These are phyloP conservation scores for Eulemur macaco DNA, from an alignment of 2,113 vertebrate species.

Conservation along the genomic window DNA sequence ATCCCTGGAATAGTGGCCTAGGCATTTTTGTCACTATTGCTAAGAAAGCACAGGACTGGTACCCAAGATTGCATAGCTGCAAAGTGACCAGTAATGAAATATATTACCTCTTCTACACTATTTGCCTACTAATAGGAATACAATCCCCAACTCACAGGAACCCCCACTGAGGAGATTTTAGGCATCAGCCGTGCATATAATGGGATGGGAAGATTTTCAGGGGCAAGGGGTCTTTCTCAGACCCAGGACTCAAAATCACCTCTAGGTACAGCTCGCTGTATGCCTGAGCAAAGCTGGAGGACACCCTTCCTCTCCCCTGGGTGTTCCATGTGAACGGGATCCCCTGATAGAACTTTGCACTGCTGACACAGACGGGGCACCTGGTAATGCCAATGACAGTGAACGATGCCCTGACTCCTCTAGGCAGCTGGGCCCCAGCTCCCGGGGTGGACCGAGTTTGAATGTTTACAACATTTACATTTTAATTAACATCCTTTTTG, in stretches of 20 bases:
- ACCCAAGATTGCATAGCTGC: neutral
- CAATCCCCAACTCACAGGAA: neutral
- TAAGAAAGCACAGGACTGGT: neutral
- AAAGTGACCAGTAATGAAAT: neutral
- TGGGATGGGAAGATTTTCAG: neutral
- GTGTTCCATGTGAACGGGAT: neutral
- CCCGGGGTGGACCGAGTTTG: neutral
- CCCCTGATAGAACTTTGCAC: neutral
- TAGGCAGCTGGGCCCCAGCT: neutral
- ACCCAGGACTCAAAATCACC: neutral
- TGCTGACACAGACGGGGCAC: neutral
- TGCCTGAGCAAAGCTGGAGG: neutral
- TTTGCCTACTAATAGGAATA: neutral
- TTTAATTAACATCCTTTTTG: slow-evolving; percentile 53
- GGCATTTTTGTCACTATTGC: neutral
- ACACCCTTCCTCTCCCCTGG: neutral
- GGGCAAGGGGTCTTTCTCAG: neutral
- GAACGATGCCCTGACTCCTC: neutral
- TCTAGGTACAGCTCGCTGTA: neutral
- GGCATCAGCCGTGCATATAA: neutral
- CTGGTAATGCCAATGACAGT: neutral
- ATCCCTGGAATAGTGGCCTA: neutral
- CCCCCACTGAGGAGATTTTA: neutral
- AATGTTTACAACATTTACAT: slow-evolving; percentile 29
- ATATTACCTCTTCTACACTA: neutral